phyloP scores from a whole-genome alignment of 92 coral and sea anemone species.

The Porites divaricata region DNA sequence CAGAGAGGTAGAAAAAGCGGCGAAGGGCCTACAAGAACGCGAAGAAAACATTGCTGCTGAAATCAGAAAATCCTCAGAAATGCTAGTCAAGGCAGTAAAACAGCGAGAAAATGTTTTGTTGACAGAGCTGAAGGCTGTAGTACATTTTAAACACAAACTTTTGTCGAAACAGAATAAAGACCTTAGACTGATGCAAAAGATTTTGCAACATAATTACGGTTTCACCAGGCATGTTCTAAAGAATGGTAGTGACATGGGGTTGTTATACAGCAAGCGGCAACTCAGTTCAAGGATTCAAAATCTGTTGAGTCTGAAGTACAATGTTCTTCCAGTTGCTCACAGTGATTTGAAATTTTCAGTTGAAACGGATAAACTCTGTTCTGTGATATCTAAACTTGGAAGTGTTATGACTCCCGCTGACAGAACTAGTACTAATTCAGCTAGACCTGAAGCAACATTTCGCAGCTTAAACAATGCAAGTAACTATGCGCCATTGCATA shows the following conservation, averaged over 20 bases:
- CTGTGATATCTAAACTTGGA: conserved; percentile 82
- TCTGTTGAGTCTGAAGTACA: conserved; percentile 88
- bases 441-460: conserved; percentile 36
- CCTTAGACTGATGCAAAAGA: conserved; percentile 91
- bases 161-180: conserved; percentile 96
- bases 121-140: conserved; percentile 92
- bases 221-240: conserved; percentile 93
- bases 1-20: conserved; percentile 93
- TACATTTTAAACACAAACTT: conserved; percentile 89
- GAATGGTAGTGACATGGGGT: conserved; percentile 86
- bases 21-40: conserved; percentile 88
- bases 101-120: conserved; percentile 85
- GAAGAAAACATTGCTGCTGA: conserved; percentile 83
- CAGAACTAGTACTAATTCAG: conserved; percentile 44
- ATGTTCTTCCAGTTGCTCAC: conserved; percentile 95
- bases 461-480: conserved; percentile 38
- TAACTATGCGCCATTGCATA: conserved; percentile 26
- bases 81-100: conserved; percentile 90
- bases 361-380: conserved; percentile 87
- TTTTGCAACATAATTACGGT: conserved; percentile 93
- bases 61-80: conserved; percentile 79
- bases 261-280: conserved; percentile 89
- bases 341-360: conserved; percentile 94
- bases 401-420: conserved; percentile 95
- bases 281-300: conserved; percentile 98